phyloP scores from a whole-genome alignment of 2,888 invertebrate genomes.

The Matsumyia berberina region DNA sequence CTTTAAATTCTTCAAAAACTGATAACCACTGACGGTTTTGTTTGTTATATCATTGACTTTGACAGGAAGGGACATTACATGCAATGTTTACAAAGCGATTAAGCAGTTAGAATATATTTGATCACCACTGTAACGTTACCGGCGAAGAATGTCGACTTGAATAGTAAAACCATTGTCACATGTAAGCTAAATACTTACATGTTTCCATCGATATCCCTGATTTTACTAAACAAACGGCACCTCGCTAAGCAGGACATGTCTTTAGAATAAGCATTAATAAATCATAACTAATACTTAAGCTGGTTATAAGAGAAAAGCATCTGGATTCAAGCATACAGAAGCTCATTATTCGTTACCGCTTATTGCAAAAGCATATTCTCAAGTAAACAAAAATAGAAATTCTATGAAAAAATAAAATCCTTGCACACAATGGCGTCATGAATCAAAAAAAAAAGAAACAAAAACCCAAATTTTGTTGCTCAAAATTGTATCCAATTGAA shows the following conservation, averaged over 20 bases:
- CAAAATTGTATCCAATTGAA: conserved; percentile 63
- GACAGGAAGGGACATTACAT: conserved; percentile 69
- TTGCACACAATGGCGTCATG: conserved; percentile 73
- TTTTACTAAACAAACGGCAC: conserved; percentile 61
- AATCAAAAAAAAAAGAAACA: conserved; percentile 23
- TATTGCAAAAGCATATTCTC: conserved; percentile 55
- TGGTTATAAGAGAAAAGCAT: conserved; percentile 65
- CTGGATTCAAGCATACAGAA: conserved; percentile 71
- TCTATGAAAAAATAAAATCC: conserved; percentile 62
- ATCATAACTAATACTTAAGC: conserved; percentile 58
- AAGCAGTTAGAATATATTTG: conserved; percentile 75
- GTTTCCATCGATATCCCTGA: background rate
- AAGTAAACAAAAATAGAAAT: conserved; percentile 38
- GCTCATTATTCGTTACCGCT: conserved; percentile 53
- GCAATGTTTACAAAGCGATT: conserved; percentile 71
- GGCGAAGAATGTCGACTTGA: conserved; percentile 49
- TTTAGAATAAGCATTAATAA: conserved; percentile 53
- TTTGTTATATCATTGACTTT: conserved; percentile 28
- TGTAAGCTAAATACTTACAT: background rate
- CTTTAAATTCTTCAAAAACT: background rate
- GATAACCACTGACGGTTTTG: conserved; percentile 8
- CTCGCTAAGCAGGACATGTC: conserved; percentile 70
- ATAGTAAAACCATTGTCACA: conserved; percentile 43
- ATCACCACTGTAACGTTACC: conserved; percentile 79
- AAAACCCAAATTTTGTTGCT: conserved; percentile 25